Evolutionary conservation across 2,797 vertebrate genomes (phyloP), one percentile per base, ranked within the genome.

Genomic region (Sebastes flavidus): DNA sequence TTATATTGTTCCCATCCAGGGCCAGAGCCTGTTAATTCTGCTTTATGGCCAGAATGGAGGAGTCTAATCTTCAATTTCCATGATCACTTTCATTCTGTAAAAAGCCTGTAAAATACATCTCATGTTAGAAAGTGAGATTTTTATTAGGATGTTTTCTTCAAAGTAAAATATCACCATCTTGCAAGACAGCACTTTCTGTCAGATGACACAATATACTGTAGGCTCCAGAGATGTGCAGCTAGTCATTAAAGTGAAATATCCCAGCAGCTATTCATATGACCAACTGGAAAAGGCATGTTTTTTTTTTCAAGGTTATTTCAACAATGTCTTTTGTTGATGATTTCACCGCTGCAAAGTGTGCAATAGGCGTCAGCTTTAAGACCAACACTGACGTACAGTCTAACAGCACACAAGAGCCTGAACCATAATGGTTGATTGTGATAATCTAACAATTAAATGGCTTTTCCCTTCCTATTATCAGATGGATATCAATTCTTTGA

Each of bases 21-120:
- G 85, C 87, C 88, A 86, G 85, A 73, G 83, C 91, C 92, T 89
- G 87, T 92, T 94, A 92, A 92, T 94, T 89, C 76, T 77, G 66
- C 84, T 95, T 95, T 92, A 95, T 78, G 77, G 87, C 83, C 88
- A 70, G 68, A 92, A 89, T 69, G 74, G 82, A 78, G 72, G 80
- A 76, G 72, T 91, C 87, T 93, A 92, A 93, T 94, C 86, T 94
- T 93, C 90, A 91, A 89, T 91, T 94, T 93, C 90, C 87, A 78
- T 86, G 87, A 93, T 94, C 92, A 92, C 84, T 93, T 62, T 95
- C 89, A 94, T 95, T 93, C 87, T 87, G 93, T 95, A 94, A 95
- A 72, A 94, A 94, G 94, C 90, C 83, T 80, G 92, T 94, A 95
- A 95, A 95, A 91, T 79, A 80, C 80, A 82, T 81, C 87, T 81